Base-by-base conservation (phyloP, 2,888 invertebrate genomes). In the Villa cingulata region DNA sequence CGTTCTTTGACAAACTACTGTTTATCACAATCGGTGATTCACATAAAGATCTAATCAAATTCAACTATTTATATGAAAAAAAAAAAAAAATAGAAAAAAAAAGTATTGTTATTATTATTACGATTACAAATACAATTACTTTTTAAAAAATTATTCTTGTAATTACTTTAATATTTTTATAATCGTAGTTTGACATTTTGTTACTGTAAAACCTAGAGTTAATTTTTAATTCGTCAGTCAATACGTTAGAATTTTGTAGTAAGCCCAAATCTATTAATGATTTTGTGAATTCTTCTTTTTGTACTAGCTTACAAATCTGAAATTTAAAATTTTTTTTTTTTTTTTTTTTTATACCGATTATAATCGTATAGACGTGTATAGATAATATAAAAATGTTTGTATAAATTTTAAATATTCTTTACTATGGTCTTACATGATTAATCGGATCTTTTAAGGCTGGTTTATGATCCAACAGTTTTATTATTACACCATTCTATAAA, bases 1-100 rank as follows among this genome's bases (percentile, higher is more conserved):
- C 74, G 55, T 73, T 71, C 58, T 73, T 72, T 2, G 80, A 77
- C 45, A 80, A 63, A 43, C 62, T 64, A 59, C 78, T 80, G 43
- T 74, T 71, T 48, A 68, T 66, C 3, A 77, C 70, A 49, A 69
- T 63, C 9, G 78, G 78, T 38, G 80, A 72, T 50, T 74, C 71
- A 62, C 78, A 78, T n/a, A 81, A 59, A 38, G 77, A 75, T 57
- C 76, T 74, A 40, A 78, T 74, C 49, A 79, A 64, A 63, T 76
- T 65, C 2, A 65, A 51, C 65, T 64, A 12, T 12, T 12, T 32
- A 32, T 10, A 10, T 1, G 10, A 2, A 27, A 32, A 1, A 38
- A 20, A 16, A 14, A 7, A 45, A 44, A 20, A 27, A 40, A 41
- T 23, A 29, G 4, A 43, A 14, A 18, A 15, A 36, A 37, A 19